A percentile compares a stretch with the other conserved stretches of the same genome.
phyloP scores from a whole-genome alignment of 2,797 vertebrate species.

The Gymnodraco acuticeps region DNA sequence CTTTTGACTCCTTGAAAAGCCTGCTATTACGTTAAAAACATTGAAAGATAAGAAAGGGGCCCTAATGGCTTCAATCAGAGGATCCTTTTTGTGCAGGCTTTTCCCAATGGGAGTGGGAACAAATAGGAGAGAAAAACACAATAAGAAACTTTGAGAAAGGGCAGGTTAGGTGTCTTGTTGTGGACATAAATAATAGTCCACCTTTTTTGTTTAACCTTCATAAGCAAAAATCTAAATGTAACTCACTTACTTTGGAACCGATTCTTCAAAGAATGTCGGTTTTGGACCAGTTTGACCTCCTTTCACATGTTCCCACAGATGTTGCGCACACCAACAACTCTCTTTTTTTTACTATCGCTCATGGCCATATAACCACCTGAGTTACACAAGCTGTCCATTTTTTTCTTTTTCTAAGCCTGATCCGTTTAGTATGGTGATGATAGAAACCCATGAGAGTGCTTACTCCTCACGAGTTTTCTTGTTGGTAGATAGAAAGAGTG shows the following conservation, averaged over 20 bases:
- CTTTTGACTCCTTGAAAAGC: conserved; percentile 53
- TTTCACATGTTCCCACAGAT: conserved; percentile 37
- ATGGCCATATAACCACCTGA: conserved; percentile 64
- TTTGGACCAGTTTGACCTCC: conserved; percentile 6
- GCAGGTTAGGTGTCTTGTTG: neutral
- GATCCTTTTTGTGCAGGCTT: conserved; percentile 25
- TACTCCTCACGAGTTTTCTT: conserved; percentile 62
- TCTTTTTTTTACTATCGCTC: conserved; percentile 56
- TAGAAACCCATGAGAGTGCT: conserved; percentile 72
- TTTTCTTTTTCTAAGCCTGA: conserved; percentile 49
- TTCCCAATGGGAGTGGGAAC: neutral
- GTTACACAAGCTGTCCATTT: conserved; percentile 63
- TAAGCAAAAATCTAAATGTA: neutral
- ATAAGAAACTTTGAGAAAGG: conserved; percentile 23
- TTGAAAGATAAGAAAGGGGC: neutral
- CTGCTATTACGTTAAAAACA: conserved; percentile 41
- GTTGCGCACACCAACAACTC: conserved; percentile 49
- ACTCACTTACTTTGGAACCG: neutral
- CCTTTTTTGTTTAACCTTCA: neutral
- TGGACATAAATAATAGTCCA: neutral
- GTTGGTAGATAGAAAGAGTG: conserved; percentile 65
- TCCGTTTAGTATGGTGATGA: conserved; percentile 75
- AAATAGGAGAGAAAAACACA: conserved; percentile 19
- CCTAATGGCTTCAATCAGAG: conserved; percentile 42
- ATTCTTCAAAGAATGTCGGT: neutral